Evolutionary conservation across 2,797 vertebrate species (phyloP).

Genomic region (Scomberomorus guttatus): DNA sequence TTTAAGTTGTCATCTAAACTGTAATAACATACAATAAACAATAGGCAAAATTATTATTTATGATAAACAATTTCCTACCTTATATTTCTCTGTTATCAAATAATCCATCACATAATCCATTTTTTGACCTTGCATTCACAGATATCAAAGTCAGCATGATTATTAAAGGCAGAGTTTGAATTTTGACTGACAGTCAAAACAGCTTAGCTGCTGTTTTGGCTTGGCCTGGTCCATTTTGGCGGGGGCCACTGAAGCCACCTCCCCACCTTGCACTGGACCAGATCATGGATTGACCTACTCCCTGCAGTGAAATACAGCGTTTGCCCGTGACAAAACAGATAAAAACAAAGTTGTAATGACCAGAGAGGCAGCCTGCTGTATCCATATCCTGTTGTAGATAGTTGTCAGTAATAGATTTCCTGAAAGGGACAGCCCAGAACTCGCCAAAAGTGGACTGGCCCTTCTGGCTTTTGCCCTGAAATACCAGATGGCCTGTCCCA

Average conservation of each 20-base stretch:
- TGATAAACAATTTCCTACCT: constrained; percentile 58
- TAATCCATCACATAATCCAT: constrained; percentile 69
- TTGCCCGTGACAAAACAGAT: not conserved
- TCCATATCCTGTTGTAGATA: constrained; percentile 14
- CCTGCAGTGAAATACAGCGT: not conserved
- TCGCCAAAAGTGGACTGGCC: constrained; percentile 49
- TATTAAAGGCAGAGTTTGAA: constrained; percentile 11
- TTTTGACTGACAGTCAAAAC: constrained; percentile 21
- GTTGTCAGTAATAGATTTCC: constrained; percentile 13
- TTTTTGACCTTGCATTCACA: not conserved
- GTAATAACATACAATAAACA: not conserved
- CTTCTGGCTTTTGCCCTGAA: constrained; percentile 54
- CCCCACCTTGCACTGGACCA: not conserved
- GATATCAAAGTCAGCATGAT: constrained; percentile 40
- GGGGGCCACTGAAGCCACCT: constrained; percentile 17
- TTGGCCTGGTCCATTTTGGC: constrained; percentile 57
- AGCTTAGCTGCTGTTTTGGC: constrained; percentile 37
- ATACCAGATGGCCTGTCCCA: constrained; percentile 69
- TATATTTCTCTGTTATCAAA: constrained; percentile 56
- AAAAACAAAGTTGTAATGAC: not conserved
- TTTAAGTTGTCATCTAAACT: not conserved
- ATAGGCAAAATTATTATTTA: not conserved
- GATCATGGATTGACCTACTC: not conserved
- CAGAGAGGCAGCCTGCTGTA: not conserved
- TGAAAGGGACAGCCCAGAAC: constrained; percentile 20